A percentile compares a stretch with the other conserved stretches of the same genome.
Evolutionary conservation across 2,888 invertebrate species (phyloP).

Genomic region (Meloe dianella): DNA sequence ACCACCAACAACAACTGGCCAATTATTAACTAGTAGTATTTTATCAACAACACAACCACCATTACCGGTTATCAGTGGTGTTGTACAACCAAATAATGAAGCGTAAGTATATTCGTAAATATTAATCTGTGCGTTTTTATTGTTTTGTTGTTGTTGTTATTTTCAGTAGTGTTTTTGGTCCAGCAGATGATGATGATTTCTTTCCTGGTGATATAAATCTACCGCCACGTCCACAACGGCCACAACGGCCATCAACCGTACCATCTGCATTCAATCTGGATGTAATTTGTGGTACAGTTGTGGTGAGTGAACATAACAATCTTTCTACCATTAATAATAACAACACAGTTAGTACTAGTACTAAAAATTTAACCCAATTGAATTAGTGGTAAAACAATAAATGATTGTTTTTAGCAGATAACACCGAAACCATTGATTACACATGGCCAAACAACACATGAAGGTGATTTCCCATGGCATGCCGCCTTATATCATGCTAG

Average conservation of each 20-base stretch:
- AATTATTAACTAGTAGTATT: conserved; percentile 45
- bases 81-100: not conserved
- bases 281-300: conserved; percentile 50
- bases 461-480: conserved; percentile 75
- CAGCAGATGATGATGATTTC: conserved; percentile 44
- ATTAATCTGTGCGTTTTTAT: conserved; percentile 10
- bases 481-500: conserved; percentile 67
- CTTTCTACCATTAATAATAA: not conserved
- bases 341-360: not conserved
- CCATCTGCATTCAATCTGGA: conserved; percentile 19
- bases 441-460: conserved; percentile 64
- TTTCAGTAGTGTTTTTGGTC: conserved; percentile 15
- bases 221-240: not conserved
- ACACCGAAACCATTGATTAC: conserved; percentile 65
- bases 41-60: conserved; percentile 28
- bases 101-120: conserved; percentile 5
- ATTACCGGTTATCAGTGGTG: conserved; percentile 13
- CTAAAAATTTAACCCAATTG: too few species aligned
- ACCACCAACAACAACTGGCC: conserved; percentile 52
- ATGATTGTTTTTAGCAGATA: conserved; percentile 35
- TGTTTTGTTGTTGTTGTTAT: not conserved
- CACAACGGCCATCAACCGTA: conserved; percentile 18
- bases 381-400: too few species aligned
- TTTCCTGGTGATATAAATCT: conserved; percentile 49
- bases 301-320: conserved; percentile 43